Evolutionary conservation across 2,113 vertebrate genomes (phyloP).

Genomic region (Rissa tridactyla): DNA sequence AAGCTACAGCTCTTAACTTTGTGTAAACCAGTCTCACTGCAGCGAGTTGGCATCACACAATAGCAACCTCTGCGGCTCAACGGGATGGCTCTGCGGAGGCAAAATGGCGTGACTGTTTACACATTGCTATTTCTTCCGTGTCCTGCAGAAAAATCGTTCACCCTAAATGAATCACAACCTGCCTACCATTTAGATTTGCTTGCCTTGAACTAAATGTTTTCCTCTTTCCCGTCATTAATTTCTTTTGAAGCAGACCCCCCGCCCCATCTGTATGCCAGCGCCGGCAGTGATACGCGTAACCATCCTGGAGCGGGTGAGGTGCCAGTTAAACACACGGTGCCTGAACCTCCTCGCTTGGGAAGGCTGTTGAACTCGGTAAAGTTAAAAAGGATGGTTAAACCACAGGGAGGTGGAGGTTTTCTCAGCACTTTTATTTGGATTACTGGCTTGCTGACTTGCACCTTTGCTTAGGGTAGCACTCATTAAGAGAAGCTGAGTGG

Average conservation of each 20-base stretch:
- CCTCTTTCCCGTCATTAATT: background rate
- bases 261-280: accelerated
- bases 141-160: background rate
- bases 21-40: background rate
- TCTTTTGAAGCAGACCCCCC: background rate
- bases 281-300: accelerated
- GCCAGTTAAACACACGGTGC: background rate
- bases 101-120: background rate
- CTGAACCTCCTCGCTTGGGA: background rate
- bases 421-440: background rate
- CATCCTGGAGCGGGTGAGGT: background rate
- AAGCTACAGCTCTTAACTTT: background rate
- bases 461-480: background rate
- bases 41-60: background rate
- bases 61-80: background rate
- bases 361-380: background rate
- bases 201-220: background rate
- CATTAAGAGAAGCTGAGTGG: background rate
- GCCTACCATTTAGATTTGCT: background rate
- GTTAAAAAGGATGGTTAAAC: background rate
- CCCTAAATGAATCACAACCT: background rate
- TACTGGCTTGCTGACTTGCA: background rate
- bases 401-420: background rate
- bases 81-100: background rate
- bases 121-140: accelerated